Percentiles rank a stretch among this genome's conserved stretches.
Evolutionary conservation across 1,140 invertebrate species (phyloP).

Genomic region (Metaphire vulgaris): DNA sequence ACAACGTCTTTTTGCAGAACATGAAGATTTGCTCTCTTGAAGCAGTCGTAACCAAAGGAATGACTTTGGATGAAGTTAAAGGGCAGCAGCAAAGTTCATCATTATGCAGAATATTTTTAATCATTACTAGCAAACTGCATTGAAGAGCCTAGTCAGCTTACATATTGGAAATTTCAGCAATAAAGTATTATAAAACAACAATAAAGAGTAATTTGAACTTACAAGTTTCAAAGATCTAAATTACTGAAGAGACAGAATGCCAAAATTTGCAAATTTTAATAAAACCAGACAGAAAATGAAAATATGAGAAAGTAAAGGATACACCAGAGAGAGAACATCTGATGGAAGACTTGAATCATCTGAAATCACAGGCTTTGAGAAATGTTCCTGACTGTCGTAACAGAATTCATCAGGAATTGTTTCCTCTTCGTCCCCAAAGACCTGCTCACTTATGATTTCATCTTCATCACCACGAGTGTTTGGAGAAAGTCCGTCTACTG

Average conservation of each 20-base stretch:
- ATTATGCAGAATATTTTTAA: too few species aligned
- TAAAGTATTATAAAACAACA: too few species aligned
- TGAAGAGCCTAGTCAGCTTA: too few species aligned
- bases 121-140: too few species aligned
- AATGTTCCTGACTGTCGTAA: conserved; percentile 44
- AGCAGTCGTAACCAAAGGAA: conserved; percentile 81
- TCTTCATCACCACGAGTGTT: conserved; percentile 21
- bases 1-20: conserved; percentile 65
- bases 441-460: conserved; percentile 18
- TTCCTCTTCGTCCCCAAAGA: conserved; percentile 34
- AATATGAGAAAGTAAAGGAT: too few species aligned
- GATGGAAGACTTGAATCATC: conserved; percentile 45
- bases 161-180: too few species aligned
- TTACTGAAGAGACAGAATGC: too few species aligned
- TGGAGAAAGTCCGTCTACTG: conserved; percentile 8
- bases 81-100: neutral
- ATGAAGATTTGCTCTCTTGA: conserved; percentile 69
- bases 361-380: conserved; percentile 41
- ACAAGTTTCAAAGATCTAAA: too few species aligned
- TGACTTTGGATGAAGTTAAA: conserved; percentile 47
- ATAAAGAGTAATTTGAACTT: too few species aligned
- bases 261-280: too few species aligned
- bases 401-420: conserved; percentile 47
- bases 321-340: conserved; percentile 44
- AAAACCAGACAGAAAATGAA: too few species aligned